Evolutionary conservation across 2,797 vertebrate species (phyloP).

Genomic region (Myotis myotis): DNA sequence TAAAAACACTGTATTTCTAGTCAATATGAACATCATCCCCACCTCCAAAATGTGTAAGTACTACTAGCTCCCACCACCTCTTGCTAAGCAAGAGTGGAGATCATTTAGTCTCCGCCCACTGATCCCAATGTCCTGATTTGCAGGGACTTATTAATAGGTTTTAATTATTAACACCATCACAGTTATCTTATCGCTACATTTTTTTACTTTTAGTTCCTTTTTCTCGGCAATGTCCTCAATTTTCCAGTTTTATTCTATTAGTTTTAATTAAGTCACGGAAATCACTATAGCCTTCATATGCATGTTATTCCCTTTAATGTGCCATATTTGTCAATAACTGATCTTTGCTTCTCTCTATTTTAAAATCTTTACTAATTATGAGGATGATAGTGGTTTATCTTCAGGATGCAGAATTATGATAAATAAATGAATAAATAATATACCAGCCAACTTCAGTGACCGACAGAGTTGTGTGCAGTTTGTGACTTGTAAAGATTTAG

Average conservation of each 20-base stretch:
- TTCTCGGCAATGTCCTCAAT: neutral
- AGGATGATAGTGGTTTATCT: neutral
- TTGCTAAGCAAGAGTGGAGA: neutral
- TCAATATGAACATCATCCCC: neutral
- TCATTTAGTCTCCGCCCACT: neutral
- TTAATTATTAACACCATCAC: neutral
- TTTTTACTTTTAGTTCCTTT: slow-evolving; percentile 22
- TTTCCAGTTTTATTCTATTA: neutral
- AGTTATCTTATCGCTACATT: neutral
- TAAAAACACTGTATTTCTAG: slow-evolving; percentile 37
- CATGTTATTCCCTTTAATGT: neutral
- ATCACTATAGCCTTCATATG: neutral
- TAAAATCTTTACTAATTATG: slow-evolving; percentile 1
- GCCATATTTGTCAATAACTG: neutral
- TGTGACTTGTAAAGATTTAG: neutral
- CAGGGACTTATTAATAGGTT: neutral
- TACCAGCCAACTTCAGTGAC: neutral
- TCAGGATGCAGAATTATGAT: neutral
- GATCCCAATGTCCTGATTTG: neutral
- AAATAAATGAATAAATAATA: neutral
- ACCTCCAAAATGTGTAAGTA: slow-evolving; percentile 31
- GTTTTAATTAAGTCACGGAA: neutral
- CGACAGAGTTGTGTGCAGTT: neutral
- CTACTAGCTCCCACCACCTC: neutral
- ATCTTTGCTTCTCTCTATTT: neutral